Evolutionary conservation across 1,140 invertebrate genomes (phyloP).

Genomic region (Myzus persicae): DNA sequence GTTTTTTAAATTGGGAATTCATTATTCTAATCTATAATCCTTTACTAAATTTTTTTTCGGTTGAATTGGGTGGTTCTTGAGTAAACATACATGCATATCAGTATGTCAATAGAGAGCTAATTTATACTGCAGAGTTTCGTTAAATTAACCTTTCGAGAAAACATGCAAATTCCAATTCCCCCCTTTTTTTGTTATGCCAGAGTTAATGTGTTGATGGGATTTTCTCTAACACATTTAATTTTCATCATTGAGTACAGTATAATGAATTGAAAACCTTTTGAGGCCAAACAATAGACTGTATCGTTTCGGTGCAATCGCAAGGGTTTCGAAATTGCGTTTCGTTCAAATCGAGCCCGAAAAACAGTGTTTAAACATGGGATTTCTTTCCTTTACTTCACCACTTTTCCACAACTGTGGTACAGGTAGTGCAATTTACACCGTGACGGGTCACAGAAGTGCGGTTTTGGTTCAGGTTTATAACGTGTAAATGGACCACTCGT

Average conservation of each 20-base stretch:
- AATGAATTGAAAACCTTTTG: not conserved
- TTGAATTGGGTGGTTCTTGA: not conserved
- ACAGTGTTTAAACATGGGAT: constrained; percentile 17
- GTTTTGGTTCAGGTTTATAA: not conserved
- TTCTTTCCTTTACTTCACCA: not conserved
- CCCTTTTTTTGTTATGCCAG: not conserved
- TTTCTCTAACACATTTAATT: not conserved
- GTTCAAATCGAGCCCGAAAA: not conserved
- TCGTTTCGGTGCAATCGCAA: not conserved
- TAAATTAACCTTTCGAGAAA: constrained; percentile 29
- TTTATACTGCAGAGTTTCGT: constrained; percentile 13
- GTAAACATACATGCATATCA: not conserved
- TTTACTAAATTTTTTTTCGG: not conserved
- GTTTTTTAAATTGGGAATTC: not conserved
- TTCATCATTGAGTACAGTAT: not conserved
- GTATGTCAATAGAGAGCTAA: not conserved
- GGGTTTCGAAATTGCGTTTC: constrained; percentile 16
- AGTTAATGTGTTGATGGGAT: not conserved
- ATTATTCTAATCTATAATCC: not conserved
- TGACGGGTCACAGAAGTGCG: not conserved
- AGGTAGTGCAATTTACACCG: not conserved
- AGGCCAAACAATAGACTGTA: not conserved
- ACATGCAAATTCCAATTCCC: not conserved
- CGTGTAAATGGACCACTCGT: not conserved
- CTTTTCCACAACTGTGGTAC: not conserved